Conservation (phyloP, 35 echinoderm and acorn worm genomes). For the Heliocidaris tuberculata region DNA sequence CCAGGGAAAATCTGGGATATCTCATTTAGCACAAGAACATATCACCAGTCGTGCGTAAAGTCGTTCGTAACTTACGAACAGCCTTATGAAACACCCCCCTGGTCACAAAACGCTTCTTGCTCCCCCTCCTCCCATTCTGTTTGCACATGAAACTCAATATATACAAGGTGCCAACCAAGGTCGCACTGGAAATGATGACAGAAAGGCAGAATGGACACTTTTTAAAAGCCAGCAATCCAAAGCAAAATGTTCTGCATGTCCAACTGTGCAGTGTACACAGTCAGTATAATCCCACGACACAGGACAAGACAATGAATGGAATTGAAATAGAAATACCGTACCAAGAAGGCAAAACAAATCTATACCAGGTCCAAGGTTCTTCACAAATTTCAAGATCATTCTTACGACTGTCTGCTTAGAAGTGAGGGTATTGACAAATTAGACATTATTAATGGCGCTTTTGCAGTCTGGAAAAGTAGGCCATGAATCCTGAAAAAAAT, state of each 20-base stretch:
- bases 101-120: too few relatives aligned
- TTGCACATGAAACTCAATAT: not conserved
- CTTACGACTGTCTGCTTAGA: not conserved
- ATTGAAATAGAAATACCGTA: not conserved
- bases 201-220: not conserved
- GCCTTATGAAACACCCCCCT: too few relatives aligned
- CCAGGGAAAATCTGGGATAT: too few relatives aligned
- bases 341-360: not conserved
- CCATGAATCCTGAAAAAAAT: not conserved
- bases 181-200: not conserved
- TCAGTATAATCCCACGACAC: constrained; percentile 1
- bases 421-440: not conserved
- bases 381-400: not conserved
- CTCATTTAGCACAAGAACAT: too few relatives aligned
- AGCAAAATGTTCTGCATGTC: not conserved
- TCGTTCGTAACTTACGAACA: too few relatives aligned
- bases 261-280: not conserved
- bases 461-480: not conserved
- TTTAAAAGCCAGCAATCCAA: not conserved
- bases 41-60: too few relatives aligned
- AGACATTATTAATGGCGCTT: not conserved
- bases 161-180: not conserved
- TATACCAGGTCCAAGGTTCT: not conserved
- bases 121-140: not conserved
- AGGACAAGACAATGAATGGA: not conserved